Conservation (phyloP, 2,113 vertebrate species). For the Notiomystis cincta region DNA sequence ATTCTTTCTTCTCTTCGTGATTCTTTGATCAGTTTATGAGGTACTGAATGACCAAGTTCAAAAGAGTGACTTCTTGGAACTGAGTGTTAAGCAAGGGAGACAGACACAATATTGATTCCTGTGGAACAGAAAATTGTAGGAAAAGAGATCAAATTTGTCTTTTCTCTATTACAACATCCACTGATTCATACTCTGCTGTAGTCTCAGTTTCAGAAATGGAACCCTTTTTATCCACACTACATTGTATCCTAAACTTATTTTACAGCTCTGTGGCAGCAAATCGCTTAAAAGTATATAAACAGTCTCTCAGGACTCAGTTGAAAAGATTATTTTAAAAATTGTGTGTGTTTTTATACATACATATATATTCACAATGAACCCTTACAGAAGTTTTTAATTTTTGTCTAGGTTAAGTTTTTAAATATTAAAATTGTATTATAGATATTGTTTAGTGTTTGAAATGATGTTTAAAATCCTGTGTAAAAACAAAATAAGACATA, state of each 20-base stretch:
- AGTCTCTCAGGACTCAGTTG: neutral
- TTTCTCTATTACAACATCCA: neutral
- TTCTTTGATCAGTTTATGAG: neutral
- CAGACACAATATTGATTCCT: neutral
- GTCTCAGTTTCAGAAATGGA: neutral
- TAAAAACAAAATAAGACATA: neutral
- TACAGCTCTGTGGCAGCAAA: neutral
- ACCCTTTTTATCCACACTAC: neutral
- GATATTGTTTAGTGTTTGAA: neutral
- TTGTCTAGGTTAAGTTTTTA: neutral
- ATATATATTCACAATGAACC: neutral
- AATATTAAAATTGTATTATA: neutral
- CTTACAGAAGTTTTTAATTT: neutral
- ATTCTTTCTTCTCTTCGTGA: neutral
- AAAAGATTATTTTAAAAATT: neutral
- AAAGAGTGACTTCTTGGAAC: neutral
- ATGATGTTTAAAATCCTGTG: neutral
- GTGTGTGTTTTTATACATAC: accelerated
- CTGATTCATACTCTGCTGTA: neutral
- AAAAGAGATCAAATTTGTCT: neutral
- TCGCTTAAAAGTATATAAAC: neutral
- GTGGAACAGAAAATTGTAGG: neutral
- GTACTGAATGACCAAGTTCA: neutral
- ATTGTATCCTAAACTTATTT: neutral
- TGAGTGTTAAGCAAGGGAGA: neutral